These are phyloP conservation scores for Portevinia maculata DNA, from an alignment of 2,888 invertebrate species.

Conservation along the genomic window DNA sequence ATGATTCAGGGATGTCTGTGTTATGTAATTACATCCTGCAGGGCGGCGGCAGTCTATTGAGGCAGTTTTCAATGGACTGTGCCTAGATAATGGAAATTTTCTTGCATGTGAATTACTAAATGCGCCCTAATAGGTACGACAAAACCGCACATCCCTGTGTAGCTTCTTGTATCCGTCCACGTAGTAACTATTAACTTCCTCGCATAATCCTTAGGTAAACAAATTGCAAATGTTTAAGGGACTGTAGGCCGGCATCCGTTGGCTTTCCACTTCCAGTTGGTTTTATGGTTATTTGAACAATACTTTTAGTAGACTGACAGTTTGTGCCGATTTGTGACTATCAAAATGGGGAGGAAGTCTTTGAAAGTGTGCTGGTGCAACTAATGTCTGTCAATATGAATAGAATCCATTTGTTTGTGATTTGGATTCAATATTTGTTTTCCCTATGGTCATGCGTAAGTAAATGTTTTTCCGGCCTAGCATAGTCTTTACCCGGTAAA, in stretches of 20 bases:
- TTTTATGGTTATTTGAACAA: constrained; percentile 70
- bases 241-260: constrained; percentile 13
- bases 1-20: constrained; percentile 35
- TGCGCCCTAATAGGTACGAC: constrained; percentile 48
- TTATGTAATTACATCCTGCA: constrained; percentile 66
- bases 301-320: constrained; percentile 57
- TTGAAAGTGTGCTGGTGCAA: constrained; percentile 38
- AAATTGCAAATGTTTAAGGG: constrained; percentile 49
- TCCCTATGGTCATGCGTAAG: constrained; percentile 27
- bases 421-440: constrained; percentile 46
- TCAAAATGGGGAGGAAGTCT: neutral
- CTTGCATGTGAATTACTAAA: constrained; percentile 56
- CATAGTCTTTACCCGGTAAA: constrained; percentile 42
- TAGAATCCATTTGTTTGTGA: constrained; percentile 57
- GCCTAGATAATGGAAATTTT: constrained; percentile 46
- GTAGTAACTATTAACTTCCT: constrained; percentile 3
- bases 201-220: constrained; percentile 67
- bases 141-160: constrained; percentile 27
- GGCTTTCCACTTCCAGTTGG: constrained; percentile 51
- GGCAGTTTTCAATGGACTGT: constrained; percentile 41
- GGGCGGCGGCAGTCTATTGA: constrained; percentile 33
- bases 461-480: constrained; percentile 39
- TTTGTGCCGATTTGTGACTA: constrained; percentile 21
- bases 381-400: constrained; percentile 62
- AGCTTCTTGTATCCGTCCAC: too few relatives aligned